These are phyloP conservation scores for Lophotriccus pileatus DNA, from an alignment of 2,797 vertebrate species.

Conservation along the genomic window DNA sequence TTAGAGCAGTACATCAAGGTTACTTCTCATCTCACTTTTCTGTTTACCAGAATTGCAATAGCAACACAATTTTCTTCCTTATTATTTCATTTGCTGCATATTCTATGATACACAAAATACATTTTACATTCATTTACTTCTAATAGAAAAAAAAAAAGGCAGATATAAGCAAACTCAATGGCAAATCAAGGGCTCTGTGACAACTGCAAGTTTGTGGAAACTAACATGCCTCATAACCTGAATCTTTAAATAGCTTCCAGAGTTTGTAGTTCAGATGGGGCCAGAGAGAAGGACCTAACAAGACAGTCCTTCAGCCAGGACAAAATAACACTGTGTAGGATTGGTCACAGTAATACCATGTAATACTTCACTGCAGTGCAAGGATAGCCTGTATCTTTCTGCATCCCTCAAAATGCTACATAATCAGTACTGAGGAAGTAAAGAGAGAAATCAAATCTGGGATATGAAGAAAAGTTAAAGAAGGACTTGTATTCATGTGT, in stretches of 20 bases:
- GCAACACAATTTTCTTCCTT: not conserved
- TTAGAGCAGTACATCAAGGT: not conserved
- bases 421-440: not conserved
- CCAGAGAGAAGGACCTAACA: not conserved
- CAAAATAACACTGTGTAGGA: not conserved
- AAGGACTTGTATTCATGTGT: not conserved
- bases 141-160: not conserved
- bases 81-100: not conserved
- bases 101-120: not conserved
- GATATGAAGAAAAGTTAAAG: not conserved
- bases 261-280: not conserved
- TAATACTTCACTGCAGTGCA: not conserved
- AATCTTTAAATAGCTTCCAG: not conserved
- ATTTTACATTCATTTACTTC: not conserved
- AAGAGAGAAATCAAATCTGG: not conserved
- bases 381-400: not conserved
- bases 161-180: not conserved
- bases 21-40: not conserved
- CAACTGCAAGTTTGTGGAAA: not conserved
- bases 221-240: not conserved
- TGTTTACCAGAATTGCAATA: not conserved
- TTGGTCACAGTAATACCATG: fast-evolving
- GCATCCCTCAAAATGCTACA: not conserved
- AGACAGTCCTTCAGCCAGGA: not conserved
- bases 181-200: not conserved